Evolutionary conservation across 2,888 invertebrate species (phyloP).

Genomic region (Autographa pulchrina): DNA sequence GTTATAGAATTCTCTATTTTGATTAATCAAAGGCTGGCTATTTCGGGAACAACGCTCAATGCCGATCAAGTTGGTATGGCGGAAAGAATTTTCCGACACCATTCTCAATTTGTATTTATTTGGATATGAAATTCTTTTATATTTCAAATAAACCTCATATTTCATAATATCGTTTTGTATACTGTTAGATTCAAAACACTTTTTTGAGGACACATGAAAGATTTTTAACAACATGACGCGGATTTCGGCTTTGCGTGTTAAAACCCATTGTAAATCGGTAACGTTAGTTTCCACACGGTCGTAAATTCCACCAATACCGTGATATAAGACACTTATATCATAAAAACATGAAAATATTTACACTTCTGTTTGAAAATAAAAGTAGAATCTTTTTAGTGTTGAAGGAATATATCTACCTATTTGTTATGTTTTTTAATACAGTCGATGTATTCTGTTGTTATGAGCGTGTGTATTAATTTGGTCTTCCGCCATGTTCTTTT

Average conservation of each 20-base stretch:
- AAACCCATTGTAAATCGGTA: conserved; percentile 13
- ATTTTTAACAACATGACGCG: conserved; percentile 1
- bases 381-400: conserved; percentile 28
- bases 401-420: neutral
- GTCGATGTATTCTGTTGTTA: neutral
- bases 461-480: too few relatives aligned
- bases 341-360: conserved; percentile 1
- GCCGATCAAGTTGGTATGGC: conserved; percentile 25
- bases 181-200: neutral
- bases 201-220: neutral
- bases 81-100: conserved; percentile 27
- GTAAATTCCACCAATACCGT: conserved; percentile 31
- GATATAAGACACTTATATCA: conserved; percentile 27
- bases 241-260: conserved; percentile 26
- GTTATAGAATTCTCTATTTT: conserved; percentile 51
- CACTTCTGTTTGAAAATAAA: conserved; percentile 14
- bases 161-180: neutral
- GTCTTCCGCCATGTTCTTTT: too few relatives aligned
- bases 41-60: conserved; percentile 41
- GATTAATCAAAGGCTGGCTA: conserved; percentile 51
- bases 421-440: neutral
- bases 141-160: neutral
- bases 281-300: conserved; percentile 8
- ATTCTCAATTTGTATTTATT: conserved; percentile 5
- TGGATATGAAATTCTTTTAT: neutral